Conservation (phyloP, 2,113 vertebrate genomes). For the Euleptes europaea region DNA sequence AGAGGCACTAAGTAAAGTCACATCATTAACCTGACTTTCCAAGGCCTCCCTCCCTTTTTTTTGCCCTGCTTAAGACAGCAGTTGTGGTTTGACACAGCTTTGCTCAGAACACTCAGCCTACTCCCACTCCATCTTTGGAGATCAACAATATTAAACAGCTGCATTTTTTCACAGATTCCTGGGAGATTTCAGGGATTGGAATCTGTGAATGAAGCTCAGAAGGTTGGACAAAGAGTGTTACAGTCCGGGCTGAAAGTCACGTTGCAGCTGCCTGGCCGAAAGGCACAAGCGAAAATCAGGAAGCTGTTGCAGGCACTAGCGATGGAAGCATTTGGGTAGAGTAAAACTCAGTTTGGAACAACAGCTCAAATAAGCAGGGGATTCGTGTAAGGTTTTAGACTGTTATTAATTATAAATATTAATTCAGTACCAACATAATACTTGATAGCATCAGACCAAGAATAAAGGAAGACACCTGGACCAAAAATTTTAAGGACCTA, state of each 20-base stretch:
- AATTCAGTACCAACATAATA: neutral
- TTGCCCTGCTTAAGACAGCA: neutral
- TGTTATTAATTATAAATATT: neutral
- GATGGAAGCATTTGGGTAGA: neutral
- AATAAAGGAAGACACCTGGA: neutral
- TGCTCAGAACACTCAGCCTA: neutral
- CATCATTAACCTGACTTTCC: neutral
- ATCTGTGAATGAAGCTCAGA: constrained; percentile 13
- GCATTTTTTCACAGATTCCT: neutral
- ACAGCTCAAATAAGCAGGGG: neutral
- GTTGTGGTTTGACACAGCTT: neutral
- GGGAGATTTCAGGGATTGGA: neutral
- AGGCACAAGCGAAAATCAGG: constrained; percentile 11
- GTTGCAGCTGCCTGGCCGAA: neutral
- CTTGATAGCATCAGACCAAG: neutral
- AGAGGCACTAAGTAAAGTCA: neutral
- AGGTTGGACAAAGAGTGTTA: neutral
- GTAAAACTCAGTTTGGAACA: neutral
- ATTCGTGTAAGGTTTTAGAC: neutral
- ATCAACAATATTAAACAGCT: neutral
- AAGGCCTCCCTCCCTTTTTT: neutral
- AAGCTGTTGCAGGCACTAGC: neutral
- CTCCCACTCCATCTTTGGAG: neutral
- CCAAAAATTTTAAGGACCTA: neutral
- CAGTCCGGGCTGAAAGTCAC: neutral